Conservation (phyloP, 2,113 vertebrate genomes). For the Aythya baeri region DNA sequence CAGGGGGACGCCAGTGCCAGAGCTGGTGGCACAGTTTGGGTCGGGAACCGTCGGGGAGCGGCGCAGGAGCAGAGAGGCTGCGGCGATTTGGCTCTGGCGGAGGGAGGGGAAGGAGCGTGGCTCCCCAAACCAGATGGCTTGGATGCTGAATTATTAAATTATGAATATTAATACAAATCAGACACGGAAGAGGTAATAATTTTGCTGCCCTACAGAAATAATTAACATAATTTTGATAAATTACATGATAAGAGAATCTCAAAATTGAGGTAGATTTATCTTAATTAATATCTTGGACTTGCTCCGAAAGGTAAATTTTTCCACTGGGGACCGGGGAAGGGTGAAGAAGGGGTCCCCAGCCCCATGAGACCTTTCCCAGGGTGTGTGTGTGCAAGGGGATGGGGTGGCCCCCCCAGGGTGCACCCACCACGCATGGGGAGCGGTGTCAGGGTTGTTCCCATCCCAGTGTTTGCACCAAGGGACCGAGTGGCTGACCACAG, state of each 20-base stretch:
- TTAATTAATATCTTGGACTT: conserved; percentile 99
- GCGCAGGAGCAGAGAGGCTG: neutral
- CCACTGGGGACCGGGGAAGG: conserved; percentile 81
- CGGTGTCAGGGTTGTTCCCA: neutral
- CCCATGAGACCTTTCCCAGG: conserved; percentile 65
- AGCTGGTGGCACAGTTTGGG: neutral
- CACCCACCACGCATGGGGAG: neutral
- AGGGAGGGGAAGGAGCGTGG: conserved; percentile 70
- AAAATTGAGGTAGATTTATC: conserved; percentile 99
- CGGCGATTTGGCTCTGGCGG: conserved; percentile 59
- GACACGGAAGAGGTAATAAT: conserved; percentile 99
- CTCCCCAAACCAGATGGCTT: conserved; percentile 86
- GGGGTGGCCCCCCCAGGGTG: neutral
- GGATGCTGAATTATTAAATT: conserved; percentile 97
- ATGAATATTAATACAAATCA: conserved; percentile 99
- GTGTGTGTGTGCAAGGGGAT: neutral
- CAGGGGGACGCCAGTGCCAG: rapidly evolving
- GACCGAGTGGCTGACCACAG: neutral
- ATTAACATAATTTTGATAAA: conserved; percentile 99
- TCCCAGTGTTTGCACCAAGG: rapidly evolving
- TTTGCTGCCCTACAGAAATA: conserved; percentile 99
- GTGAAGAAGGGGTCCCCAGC: conserved; percentile 57
- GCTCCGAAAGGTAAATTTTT: conserved; percentile 95
- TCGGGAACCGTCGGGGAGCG: neutral
- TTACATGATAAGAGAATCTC: conserved; percentile 98